phyloP scores from a whole-genome alignment of 2,888 invertebrate species.

The Apodemia mormo region DNA sequence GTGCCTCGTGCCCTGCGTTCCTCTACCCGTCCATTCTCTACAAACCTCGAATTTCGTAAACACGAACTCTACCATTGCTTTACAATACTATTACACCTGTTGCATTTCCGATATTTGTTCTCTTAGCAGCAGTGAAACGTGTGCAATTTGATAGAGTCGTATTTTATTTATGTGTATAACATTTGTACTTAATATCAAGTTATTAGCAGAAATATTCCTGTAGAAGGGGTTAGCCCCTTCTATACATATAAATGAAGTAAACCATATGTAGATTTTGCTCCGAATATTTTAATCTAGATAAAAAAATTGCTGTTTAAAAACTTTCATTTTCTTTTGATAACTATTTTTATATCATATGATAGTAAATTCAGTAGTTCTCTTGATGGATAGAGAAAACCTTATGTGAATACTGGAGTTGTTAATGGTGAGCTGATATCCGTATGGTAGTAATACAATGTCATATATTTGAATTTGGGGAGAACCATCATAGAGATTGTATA shows the following conservation, averaged over 20 bases:
- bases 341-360: too few relatives aligned
- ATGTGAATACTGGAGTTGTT: too few relatives aligned
- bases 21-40: conserved; percentile 44
- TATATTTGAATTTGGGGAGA: too few relatives aligned
- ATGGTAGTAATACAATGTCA: too few relatives aligned
- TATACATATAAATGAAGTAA: not conserved
- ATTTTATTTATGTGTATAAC: conserved; percentile 27
- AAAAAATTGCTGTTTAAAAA: too few relatives aligned
- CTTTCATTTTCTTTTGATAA: too few relatives aligned
- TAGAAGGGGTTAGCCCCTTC: not conserved
- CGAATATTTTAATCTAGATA: too few relatives aligned
- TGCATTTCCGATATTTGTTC: conserved; percentile 42
- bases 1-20: conserved; percentile 64
- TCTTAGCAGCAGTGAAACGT: conserved; percentile 54
- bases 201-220: not conserved
- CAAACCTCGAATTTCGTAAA: conserved; percentile 41
- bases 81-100: conserved; percentile 52
- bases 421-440: too few relatives aligned
- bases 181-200: not conserved
- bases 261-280: not conserved
- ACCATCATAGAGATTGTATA: too few relatives aligned
- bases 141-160: conserved; percentile 32
- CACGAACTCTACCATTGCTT: conserved; percentile 35
- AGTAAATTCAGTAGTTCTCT: too few relatives aligned
- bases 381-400: too few relatives aligned